phyloP scores from a whole-genome alignment of 2,888 invertebrate species.

The Drosophila niveifrons region DNA sequence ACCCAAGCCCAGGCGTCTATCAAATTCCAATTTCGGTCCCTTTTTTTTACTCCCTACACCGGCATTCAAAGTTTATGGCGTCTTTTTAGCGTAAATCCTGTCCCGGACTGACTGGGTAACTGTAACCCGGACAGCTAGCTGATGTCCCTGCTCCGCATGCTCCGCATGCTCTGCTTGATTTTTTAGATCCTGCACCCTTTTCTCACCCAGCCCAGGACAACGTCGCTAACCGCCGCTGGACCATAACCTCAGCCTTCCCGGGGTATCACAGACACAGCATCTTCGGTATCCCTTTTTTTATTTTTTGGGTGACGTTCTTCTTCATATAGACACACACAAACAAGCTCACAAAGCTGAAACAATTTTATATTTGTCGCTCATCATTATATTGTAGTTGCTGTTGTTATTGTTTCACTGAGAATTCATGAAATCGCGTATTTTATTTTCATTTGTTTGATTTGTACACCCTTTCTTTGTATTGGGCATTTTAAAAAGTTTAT shows the following conservation, averaged over 20 bases:
- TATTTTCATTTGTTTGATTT: conserved; percentile 26
- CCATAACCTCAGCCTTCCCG: conserved; percentile 19
- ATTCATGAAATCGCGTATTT: conserved; percentile 14
- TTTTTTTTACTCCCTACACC: conserved; percentile 58
- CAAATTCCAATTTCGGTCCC: conserved; percentile 82
- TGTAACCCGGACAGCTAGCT: conserved; percentile 27
- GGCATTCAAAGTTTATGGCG: conserved; percentile 76
- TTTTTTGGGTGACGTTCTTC: background rate
- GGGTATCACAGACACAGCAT: conserved; percentile 42
- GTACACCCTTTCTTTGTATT: background rate
- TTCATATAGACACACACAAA: background rate
- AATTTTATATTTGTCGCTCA: conserved; percentile 41
- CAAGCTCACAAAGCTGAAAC: background rate
- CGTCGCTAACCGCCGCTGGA: conserved; percentile 33
- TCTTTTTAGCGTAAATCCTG: conserved; percentile 82
- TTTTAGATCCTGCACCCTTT: conserved; percentile 43
- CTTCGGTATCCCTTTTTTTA: conserved; percentile 52
- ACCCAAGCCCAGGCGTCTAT: conserved; percentile 70
- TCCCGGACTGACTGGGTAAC: conserved; percentile 31
- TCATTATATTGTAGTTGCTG: conserved; percentile 28
- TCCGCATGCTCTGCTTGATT: conserved; percentile 10
- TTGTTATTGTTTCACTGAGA: background rate
- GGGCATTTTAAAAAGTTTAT: background rate
- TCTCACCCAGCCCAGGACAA: background rate
- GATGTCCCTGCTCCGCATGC: background rate